Evolutionary conservation across 2,113 vertebrate species (phyloP).

Genomic region (Gyps fulvus): DNA sequence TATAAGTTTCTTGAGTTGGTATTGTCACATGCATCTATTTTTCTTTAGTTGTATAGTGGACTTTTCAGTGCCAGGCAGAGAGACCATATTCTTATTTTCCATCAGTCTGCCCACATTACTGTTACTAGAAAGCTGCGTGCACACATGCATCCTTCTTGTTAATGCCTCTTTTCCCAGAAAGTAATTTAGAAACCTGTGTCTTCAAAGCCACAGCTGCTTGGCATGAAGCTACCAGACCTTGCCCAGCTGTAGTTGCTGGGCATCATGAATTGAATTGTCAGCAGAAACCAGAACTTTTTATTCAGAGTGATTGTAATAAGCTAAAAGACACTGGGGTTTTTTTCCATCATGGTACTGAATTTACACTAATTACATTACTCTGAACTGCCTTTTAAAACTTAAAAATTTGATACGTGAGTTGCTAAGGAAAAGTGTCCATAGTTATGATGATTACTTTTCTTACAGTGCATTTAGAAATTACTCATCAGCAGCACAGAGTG

Average conservation of each 20-base stretch:
- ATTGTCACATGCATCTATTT: not conserved
- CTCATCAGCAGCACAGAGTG: not conserved
- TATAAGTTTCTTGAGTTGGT: not conserved
- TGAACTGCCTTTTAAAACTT: not conserved
- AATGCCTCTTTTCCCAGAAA: not conserved
- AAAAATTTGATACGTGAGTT: not conserved
- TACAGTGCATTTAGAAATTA: constrained; percentile 4
- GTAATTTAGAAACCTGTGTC: not conserved
- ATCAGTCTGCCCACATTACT: not conserved
- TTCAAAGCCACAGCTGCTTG: not conserved
- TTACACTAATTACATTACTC: constrained; percentile 1
- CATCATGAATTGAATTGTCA: not conserved
- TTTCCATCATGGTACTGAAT: not conserved
- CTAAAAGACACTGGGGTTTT: not conserved
- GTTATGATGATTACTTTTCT: not conserved
- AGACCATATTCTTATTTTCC: not conserved
- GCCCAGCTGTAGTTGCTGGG: not conserved
- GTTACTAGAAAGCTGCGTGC: not conserved
- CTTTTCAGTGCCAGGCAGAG: not conserved
- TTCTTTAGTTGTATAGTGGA: not conserved
- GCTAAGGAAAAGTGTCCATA: not conserved
- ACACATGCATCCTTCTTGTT: not conserved
- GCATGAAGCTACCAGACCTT: not conserved
- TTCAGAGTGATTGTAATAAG: not conserved
- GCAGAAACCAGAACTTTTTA: not conserved